Conservation (phyloP, 1,140 invertebrate species). For the Formica selysi region DNA sequence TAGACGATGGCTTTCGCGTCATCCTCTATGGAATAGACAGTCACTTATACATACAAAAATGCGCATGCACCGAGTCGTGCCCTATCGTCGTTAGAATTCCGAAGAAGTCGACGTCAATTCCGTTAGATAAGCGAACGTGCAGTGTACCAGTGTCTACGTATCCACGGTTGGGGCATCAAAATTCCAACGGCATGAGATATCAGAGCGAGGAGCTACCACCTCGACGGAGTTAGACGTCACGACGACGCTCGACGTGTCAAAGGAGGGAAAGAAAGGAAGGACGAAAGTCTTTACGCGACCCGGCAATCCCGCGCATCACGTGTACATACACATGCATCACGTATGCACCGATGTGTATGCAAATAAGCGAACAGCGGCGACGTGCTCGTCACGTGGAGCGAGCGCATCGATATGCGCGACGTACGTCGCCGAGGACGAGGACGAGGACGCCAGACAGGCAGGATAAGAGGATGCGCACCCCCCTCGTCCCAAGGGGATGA, state of each 20-base stretch:
- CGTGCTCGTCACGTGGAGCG: constrained; percentile 43
- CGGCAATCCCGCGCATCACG: not conserved
- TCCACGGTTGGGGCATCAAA: constrained; percentile 18
- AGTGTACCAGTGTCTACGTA: constrained; percentile 7
- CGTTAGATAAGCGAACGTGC: constrained; percentile 44
- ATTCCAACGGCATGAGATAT: constrained; percentile 47
- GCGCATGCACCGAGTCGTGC: not conserved
- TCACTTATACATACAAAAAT: not conserved
- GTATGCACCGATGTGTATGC: constrained; percentile 21
- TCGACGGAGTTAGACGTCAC: not conserved
- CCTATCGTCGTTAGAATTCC: constrained; percentile 34
- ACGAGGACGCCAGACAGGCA: constrained; percentile 31
- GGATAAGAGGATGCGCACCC: not conserved
- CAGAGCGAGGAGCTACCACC: constrained; percentile 14
- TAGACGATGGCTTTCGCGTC: no score
- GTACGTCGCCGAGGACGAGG: constrained; percentile 37
- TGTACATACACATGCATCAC: constrained; percentile 5
- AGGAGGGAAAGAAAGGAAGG: not conserved
- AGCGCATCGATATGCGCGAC: constrained; percentile 71
- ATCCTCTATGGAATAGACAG: not conserved
- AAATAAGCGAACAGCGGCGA: constrained; percentile 38
- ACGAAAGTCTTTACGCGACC: constrained; percentile 21
- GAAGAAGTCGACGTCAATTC: constrained; percentile 26
- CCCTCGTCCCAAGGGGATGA: not conserved
- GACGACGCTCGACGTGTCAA: not conserved